Evolutionary conservation across 2,888 invertebrate genomes (phyloP), one percentile per base, ranked within the genome.

Genomic region (Noctua janthina): DNA sequence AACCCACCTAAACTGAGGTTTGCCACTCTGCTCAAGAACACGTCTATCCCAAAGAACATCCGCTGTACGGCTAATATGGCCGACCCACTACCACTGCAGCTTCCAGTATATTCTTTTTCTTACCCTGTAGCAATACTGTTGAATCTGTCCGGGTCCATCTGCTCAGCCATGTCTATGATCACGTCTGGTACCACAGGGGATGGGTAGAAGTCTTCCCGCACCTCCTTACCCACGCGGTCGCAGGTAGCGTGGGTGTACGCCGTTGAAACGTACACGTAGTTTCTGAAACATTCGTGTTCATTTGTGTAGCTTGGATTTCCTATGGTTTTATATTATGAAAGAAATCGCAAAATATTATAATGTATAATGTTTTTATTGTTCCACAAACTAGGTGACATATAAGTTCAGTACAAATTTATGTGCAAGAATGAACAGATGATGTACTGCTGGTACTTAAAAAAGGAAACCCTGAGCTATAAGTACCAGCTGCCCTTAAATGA

Each of bases 171-270:
- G 15, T 17, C 11, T 84, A 93, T 90, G 43, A 93, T 73, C 4
- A 85, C 83, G 1, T 84, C 64, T 8, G 92, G 92, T 0, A 81
- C 46, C 1, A 91, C 17, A 0, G 92, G 90, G 15, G 80, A 46
- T 0, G 88, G 87, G 77, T 92, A 92, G 79, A 87, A 92, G 43
- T 88, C 46, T 49, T 93, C 93, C 0, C 67, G 6, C 0, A 93
- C 85, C 0, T 85, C 81, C 0, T 64, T 59, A 0, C 87, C 83
- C 7, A 76, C n/a, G 8, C 82, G 85, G 0, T 83, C 72, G 0
- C 4, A 6, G 0, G 86, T 91, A 0, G 90, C 97, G 85, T 98
- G 97, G 0, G 97, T 95, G 79, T 88, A 93, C 0, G 92, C 92
- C 1, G 93, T 93, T 0, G 93, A 93, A 0, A 93, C 87, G 74